Evolutionary conservation across 1,140 invertebrate species (phyloP), one percentile per base, ranked within the genome.

Genomic region (Drosophila setifemur): DNA sequence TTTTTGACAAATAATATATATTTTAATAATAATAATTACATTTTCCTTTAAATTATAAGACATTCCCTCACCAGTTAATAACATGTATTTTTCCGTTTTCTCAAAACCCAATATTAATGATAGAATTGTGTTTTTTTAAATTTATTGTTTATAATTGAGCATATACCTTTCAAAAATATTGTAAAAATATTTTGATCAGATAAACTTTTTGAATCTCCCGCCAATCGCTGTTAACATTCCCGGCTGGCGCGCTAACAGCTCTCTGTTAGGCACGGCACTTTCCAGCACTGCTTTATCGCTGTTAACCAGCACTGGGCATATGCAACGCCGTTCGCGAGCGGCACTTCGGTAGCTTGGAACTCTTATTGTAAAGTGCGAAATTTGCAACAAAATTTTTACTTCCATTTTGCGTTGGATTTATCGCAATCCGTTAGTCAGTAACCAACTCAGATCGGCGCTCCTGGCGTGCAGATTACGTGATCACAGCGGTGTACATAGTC

Each of bases 321-420:
- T 29, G 9, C 25, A 61, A 73, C 68, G 68, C 63, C 69, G 69
- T 77, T 73, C 23, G 39, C 5, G 19, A 49, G 21, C 43, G 37
- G 49, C 42, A 60, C 35, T 61, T 79, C 21, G 42, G 45, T 70
- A 43, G 74, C 69, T 5, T 64, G 48, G 43, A 73, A 79, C 69
- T 79, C 39, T 54, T 50, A 47, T 69, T 68, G 52, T 77, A 78
- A 77, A 72, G 73, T 81, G 78, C 78, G 78, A 83, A 82, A 85
- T 78, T 85, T 83, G 79, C 79, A 85, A 86, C 71, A 85, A 60
- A 67, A 71, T 75, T 78, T 85, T 53, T 85, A 85, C 79, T 85
- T 85, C 79, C 79, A 85, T 79, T 85, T 85, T 75, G 69, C 73
- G 58, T 78, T 79, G 74, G 73, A 78, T 74, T 83, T 83, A 58